Evolutionary conservation across 2,113 vertebrate genomes (phyloP).

Genomic region (Atrichornis clamosus): DNA sequence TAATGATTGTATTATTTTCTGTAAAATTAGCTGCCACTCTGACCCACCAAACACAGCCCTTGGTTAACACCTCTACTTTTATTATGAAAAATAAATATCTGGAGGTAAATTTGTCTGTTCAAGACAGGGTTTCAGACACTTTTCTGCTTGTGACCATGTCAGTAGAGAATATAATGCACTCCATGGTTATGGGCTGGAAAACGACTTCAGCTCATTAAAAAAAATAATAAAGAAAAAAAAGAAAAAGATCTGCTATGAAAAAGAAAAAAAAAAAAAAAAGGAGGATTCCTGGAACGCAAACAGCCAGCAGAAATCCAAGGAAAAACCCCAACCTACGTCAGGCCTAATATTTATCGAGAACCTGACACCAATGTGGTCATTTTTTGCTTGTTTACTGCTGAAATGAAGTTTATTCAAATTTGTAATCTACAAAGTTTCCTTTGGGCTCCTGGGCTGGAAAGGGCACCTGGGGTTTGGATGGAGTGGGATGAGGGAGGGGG

Average conservation of each 20-base stretch:
- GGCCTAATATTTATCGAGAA: slow-evolving; percentile 74
- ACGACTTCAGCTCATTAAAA: not conserved
- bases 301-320: slow-evolving; percentile 47
- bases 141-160: not conserved
- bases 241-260: not conserved
- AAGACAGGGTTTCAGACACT: not conserved
- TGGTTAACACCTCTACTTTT: not conserved
- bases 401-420: slow-evolving; percentile 61
- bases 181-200: not conserved
- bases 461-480: not conserved
- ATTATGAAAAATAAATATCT: slow-evolving; percentile 11
- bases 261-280: not conserved
- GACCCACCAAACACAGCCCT: not conserved
- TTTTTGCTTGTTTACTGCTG: slow-evolving; percentile 63
- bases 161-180: not conserved
- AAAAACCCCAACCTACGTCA: slow-evolving; percentile 70
- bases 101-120: not conserved
- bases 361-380: slow-evolving; percentile 48
- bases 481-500: not conserved
- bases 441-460: slow-evolving; percentile 2
- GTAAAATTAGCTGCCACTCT: not conserved
- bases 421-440: slow-evolving; percentile 48
- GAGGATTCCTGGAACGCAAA: slow-evolving; percentile 39
- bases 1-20: not conserved
- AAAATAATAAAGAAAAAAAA: not conserved